Evolutionary conservation across 2,113 vertebrate genomes (phyloP), one percentile per base, ranked within the genome.

Genomic region (Chauna torquata): DNA sequence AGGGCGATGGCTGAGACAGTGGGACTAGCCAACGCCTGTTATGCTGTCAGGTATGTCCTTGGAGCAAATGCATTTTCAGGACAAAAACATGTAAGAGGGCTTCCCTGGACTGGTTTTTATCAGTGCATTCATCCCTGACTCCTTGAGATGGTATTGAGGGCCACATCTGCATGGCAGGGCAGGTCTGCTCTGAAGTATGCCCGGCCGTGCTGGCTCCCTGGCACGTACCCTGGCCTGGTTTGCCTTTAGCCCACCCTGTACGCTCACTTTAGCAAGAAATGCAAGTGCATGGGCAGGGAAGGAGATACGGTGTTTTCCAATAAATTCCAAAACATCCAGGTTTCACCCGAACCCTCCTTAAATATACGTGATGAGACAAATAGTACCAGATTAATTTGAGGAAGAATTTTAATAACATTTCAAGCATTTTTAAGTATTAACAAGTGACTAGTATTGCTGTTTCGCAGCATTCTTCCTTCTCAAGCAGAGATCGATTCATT

Each of bases 1-100:
- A 96, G 97, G 6, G 92, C 96, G 3, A 72, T 93, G 47, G 65
- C 90, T 19, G 82, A 97, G 30, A 86, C 94, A 22, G 97, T 98
- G 50, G 98, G 98, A 45, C 88, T 99, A 93, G 91, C 97, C 59
- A 98, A 97, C 9, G 98, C 97, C 59, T 98, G 98, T 91, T 98
- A 97, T 64, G 97, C 97, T 15, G 14, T 98, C 71, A 97, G 96
- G 98, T 98, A 98, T 3, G 96, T 94, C 59, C 25, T 62, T 55
- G 71, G 24, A 57, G 7, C 23, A 92, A 64, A 79, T 11, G 5
- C 38, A 38, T 77, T 89, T 86, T 61, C 81, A 87, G 71, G 28
- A 55, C 16, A 58, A 49, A 87, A 87, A 34, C 5, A 50, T 18
- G 9, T 17, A 69, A 92, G 36, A 69, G 16, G 9, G 16, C 13